Evolutionary conservation across 2,113 vertebrate species (phyloP).

Genomic region (Apodemus sylvaticus): DNA sequence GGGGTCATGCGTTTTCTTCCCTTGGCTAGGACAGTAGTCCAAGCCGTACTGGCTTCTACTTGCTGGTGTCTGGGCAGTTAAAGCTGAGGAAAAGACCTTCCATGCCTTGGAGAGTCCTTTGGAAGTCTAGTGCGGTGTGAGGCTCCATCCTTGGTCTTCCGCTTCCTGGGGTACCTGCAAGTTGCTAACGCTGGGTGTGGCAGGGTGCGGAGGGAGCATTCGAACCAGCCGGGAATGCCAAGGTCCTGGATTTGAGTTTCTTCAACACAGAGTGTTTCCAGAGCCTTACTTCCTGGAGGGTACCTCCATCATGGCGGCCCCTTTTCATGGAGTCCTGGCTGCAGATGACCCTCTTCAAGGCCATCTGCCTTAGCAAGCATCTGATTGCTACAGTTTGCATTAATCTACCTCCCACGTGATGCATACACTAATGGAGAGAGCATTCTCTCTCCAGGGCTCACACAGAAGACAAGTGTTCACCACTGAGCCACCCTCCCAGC

Average conservation of each 20-base stretch:
- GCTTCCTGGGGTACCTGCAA: background rate
- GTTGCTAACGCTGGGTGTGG: background rate
- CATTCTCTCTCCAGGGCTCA: background rate
- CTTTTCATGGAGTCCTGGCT: background rate
- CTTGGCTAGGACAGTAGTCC: background rate
- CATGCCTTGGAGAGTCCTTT: background rate
- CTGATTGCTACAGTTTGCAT: fast-evolving
- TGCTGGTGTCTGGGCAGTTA: background rate
- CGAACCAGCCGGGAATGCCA: background rate
- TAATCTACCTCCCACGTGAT: background rate
- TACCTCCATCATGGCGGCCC: fast-evolving
- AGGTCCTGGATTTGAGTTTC: background rate
- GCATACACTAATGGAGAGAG: no score
- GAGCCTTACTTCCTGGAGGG: background rate
- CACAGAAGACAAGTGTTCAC: background rate
- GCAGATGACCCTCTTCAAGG: fast-evolving
- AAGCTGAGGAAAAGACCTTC: background rate
- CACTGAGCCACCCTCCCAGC: background rate
- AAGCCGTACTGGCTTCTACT: background rate
- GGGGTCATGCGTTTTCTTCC: background rate
- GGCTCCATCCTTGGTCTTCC: background rate
- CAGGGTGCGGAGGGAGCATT: no score
- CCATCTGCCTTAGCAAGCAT: fast-evolving
- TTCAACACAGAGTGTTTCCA: no score
- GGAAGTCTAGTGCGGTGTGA: background rate